phyloP scores from a whole-genome alignment of 1,140 invertebrate species.

The Yoshiicerus persimilis region DNA sequence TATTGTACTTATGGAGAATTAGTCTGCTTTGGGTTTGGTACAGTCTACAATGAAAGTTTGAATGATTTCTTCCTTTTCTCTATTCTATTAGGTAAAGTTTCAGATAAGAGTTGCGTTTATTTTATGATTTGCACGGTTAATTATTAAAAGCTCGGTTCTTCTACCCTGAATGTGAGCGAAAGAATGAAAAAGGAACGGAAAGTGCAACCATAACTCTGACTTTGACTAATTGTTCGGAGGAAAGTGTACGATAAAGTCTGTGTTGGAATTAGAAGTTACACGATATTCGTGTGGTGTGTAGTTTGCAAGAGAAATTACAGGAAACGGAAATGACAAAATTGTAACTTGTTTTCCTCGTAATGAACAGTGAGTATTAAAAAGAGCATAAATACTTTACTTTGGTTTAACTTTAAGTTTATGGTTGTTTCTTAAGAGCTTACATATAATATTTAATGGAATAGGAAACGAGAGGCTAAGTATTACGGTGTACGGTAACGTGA shows the following conservation, averaged over 20 bases:
- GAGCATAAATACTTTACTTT: not conserved
- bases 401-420: no score
- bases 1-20: not conserved
- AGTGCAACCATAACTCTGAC: not conserved
- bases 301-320: not conserved
- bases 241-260: not conserved
- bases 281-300: not conserved
- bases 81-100: not conserved
- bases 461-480: not conserved
- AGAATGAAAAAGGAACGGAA: not conserved
- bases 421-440: not conserved
- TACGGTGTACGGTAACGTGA: not conserved
- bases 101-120: not conserved
- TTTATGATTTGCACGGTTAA: not conserved
- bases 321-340: not conserved
- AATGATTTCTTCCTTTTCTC: not conserved
- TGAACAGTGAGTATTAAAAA: not conserved
- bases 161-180: no score
- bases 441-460: not conserved
- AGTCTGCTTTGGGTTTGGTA: not conserved
- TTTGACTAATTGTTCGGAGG: not conserved
- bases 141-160: no score
- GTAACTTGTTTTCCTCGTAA: not conserved
- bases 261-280: not conserved
- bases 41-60: no score